Base-by-base conservation (phyloP, 2,113 vertebrate genomes). In the Chloroceryle aenea region DNA sequence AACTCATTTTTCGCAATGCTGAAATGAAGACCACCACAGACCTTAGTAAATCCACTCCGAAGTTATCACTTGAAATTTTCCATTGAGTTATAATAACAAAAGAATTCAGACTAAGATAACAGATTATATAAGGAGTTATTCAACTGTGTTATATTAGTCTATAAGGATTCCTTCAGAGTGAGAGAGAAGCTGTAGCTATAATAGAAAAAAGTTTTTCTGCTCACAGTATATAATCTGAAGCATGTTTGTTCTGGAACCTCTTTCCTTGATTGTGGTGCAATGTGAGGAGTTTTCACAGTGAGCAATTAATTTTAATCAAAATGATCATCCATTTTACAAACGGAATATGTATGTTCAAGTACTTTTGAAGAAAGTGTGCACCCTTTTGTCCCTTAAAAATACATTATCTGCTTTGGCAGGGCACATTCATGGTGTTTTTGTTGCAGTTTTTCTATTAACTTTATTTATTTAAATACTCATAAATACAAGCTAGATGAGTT, bases 401-500 rank as follows among this genome's bases (percentile, higher is more conserved):
- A 42, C 23, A 48, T 59, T 83, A 80, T 67, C 47, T 85, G 59
- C 64, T 76, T 78, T 93, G 69, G 34, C 61, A 77, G 45, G 25
- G 23, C 47, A 67, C 8, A 53, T 56, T 77, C 34, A 16, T 76
- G 47, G 36, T 82, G 23, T 43, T 34, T 84, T 59, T 66, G 22
- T 56, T 50, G 62, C 64, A 85, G 56, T 75, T 89, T 83, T 95
- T 83, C 75, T 85, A 84, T 90, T 85, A 77, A 86, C 68, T 83
- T 45, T 86, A 69, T 83, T 45, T 86, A 69, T 74, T 91, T 55
- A 91, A 97, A 95, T 83, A 34, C 38, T 90, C 52, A 72, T 80
- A 68, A 95, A 97, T 96, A 97, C 94, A 95, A 96, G 93, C 38
- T 83, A 66, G 85, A 96, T 95, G 93, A 97, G 76, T 95, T 96